Percentiles rank a stretch among this genome's conserved stretches.
Conservation (phyloP, 2,888 invertebrate species). For the Harpalus rufipes region DNA sequence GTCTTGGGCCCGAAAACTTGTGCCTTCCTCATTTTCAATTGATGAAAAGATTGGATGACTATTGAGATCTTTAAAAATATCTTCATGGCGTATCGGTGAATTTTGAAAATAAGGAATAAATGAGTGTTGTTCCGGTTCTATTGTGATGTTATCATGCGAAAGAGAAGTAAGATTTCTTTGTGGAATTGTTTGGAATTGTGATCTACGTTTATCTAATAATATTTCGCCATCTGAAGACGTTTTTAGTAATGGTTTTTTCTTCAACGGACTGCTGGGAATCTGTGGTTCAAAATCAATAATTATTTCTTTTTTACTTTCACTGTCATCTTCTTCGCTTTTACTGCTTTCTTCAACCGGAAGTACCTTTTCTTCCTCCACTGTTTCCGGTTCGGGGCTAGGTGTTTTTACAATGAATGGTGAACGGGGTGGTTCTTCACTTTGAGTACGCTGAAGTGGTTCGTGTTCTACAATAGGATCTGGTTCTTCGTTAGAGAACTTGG, state of each 20-base stretch:
- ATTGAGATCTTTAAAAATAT: slow-evolving; percentile 77
- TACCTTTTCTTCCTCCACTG: background rate
- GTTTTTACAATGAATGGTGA: slow-evolving; percentile 84
- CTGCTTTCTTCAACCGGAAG: background rate
- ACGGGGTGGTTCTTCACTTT: slow-evolving; percentile 90
- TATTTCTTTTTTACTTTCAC: slow-evolving; percentile 85
- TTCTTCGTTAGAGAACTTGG: slow-evolving; percentile 76
- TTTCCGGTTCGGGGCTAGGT: slow-evolving; percentile 75
- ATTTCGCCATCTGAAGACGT: slow-evolving; percentile 91
- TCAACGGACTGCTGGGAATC: slow-evolving; percentile 80
- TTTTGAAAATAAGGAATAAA: slow-evolving; percentile 78
- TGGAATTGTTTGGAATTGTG: slow-evolving; percentile 76
- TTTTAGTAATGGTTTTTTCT: slow-evolving; percentile 82
- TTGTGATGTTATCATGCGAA: slow-evolving; percentile 81
- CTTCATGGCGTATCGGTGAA: slow-evolving; percentile 81
- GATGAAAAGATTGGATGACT: slow-evolving; percentile 51
- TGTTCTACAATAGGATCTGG: slow-evolving; percentile 78
- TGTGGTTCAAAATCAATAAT: slow-evolving; percentile 93
- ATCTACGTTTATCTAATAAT: slow-evolving; percentile 80
- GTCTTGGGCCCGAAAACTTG: slow-evolving; percentile 74
- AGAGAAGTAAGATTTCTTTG: slow-evolving; percentile 79
- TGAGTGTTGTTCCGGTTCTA: slow-evolving; percentile 71
- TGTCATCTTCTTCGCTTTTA: slow-evolving; percentile 72
- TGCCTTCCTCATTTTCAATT: slow-evolving; percentile 67
- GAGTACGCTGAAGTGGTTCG: slow-evolving; percentile 89